phyloP scores from a whole-genome alignment of 2,888 invertebrate species.

The Apodemia hepburni region DNA sequence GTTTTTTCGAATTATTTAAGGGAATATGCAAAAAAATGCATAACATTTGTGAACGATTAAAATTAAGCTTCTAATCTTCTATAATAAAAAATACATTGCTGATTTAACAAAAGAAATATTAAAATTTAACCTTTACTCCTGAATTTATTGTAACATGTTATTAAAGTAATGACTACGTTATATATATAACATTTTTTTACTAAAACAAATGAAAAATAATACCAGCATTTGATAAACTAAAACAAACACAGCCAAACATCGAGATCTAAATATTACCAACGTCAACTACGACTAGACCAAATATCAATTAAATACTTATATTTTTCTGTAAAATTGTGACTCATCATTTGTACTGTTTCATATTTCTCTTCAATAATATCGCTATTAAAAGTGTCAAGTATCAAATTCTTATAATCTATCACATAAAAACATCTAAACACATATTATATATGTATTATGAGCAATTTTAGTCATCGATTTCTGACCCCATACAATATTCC shows the following conservation, averaged over 20 bases:
- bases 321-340: constrained; percentile 24
- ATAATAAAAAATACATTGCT: too few relatives aligned
- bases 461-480: constrained; percentile 54
- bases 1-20: too few relatives aligned
- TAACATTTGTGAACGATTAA: too few relatives aligned
- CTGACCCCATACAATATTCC: constrained; percentile 63
- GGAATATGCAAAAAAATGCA: too few relatives aligned
- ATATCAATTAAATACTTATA: constrained; percentile 17
- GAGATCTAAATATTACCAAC: constrained; percentile 50
- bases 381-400: constrained; percentile 19
- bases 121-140: background rate
- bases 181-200: background rate
- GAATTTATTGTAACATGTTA: background rate
- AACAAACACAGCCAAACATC: constrained; percentile 66
- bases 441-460: constrained; percentile 25
- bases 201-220: background rate
- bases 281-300: constrained; percentile 30
- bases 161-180: background rate
- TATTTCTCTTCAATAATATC: constrained; percentile 19
- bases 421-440: constrained; percentile 38
- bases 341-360: constrained; percentile 35
- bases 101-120: too few relatives aligned
- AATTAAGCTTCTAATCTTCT: too few relatives aligned
- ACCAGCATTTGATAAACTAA: constrained; percentile 33
- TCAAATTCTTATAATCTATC: constrained; percentile 38